Percentiles rank a stretch among this genome's conserved stretches.
phyloP scores from a whole-genome alignment of 64 coral and sea anemone species.

The Hydrozoanthus tunicans region DNA sequence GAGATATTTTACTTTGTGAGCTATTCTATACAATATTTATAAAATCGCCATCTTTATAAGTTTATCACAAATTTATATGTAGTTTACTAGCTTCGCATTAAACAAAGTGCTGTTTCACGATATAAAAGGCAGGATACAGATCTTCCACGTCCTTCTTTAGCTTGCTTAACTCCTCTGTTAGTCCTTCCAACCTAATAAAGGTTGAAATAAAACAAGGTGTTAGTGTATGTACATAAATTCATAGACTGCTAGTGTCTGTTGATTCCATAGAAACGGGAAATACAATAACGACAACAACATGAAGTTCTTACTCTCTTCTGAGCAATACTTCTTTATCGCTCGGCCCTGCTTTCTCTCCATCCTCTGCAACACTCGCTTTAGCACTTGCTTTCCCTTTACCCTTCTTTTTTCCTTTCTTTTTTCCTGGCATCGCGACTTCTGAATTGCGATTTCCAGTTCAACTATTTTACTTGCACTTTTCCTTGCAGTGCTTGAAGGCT shows the following conservation, averaged over 20 bases:
- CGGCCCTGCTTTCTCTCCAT: slow-evolving; percentile 58
- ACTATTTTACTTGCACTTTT: no score
- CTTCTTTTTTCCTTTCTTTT: slow-evolving; percentile 97
- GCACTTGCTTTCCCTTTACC: slow-evolving; percentile 67
- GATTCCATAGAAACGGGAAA: neutral
- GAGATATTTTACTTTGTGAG: no score
- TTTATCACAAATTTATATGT: no score
- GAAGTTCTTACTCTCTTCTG: slow-evolving; percentile 71
- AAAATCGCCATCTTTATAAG: no score
- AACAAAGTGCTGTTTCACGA: neutral
- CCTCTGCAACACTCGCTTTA: slow-evolving; percentile 47
- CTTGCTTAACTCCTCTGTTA: slow-evolving; percentile 85
- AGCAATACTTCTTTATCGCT: slow-evolving; percentile 76
- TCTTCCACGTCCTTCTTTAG: slow-evolving; percentile 92
- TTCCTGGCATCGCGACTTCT: slow-evolving; percentile 68
- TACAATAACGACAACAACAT: neutral
- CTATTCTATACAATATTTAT: no score
- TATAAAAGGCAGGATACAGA: slow-evolving; percentile 83
- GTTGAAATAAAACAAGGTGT: neutral
- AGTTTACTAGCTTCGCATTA: no score
- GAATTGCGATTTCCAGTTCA: neutral
- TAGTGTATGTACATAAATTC: neutral
- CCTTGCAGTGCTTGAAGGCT: neutral
- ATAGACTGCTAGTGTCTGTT: neutral
- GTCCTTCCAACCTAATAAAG: slow-evolving; percentile 63